Conservation (phyloP, 2,113 vertebrate genomes). For the Oryctolagus cuniculus region mOryCun1.1 NC_091433.1:142765001-142765500, state of each 20-base stretch:
- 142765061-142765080: constrained; percentile 67
- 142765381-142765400: not conserved
- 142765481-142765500: not conserved
- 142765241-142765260: not conserved
- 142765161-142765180: not conserved
- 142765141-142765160: not conserved
- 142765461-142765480: not conserved
- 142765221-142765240: not conserved
- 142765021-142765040: constrained; percentile 86
- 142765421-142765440: not conserved
- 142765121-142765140: not conserved
- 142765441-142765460: not conserved
- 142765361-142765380: not conserved
- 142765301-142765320: not conserved
- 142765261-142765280: not conserved
- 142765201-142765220: not conserved
- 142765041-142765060: constrained; percentile 78
- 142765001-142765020: constrained; percentile 85
- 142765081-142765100: not conserved
- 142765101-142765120: not conserved
- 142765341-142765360: not conserved
- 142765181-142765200: not conserved
- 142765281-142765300: not conserved
- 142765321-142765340: not conserved
- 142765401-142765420: not conserved